Evolutionary conservation across 2,113 vertebrate genomes (phyloP).

Genomic region (Psittacara wagleri): DNA sequence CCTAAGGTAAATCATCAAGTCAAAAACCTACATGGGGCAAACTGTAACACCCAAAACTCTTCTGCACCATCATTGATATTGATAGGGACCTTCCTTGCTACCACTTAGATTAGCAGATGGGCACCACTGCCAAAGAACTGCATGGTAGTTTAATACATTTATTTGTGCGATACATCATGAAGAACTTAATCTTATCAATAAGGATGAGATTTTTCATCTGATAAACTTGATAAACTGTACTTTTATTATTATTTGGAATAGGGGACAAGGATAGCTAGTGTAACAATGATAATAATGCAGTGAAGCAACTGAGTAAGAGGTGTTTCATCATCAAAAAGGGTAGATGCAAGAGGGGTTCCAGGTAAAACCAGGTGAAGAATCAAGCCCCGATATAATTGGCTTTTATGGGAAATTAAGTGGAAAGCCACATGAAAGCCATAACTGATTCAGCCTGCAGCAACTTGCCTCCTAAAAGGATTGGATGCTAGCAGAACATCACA

Average conservation of each 20-base stretch:
- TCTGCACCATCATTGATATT: background rate
- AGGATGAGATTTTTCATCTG: background rate
- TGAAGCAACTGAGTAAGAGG: slow-evolving; percentile 6
- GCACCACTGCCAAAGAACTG: background rate
- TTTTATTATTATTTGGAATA: background rate
- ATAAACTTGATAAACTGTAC: background rate
- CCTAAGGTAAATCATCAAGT: background rate
- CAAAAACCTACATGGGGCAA: background rate
- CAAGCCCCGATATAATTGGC: background rate
- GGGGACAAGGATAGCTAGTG: background rate
- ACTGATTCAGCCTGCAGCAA: slow-evolving; percentile 18
- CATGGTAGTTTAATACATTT: background rate
- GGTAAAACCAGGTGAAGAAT: slow-evolving; percentile 36
- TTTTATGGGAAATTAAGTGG: slow-evolving; percentile 13
- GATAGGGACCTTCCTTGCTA: background rate
- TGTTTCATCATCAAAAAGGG: slow-evolving; percentile 23
- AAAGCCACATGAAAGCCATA: slow-evolving; percentile 49
- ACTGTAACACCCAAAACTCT: background rate
- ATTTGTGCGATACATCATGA: background rate
- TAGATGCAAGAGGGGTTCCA: background rate
- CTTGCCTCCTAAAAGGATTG: slow-evolving; percentile 31
- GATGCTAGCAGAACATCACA: background rate
- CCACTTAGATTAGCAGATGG: background rate
- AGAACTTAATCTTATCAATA: background rate
- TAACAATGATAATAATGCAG: background rate